phyloP scores from a whole-genome alignment of 2,888 invertebrate species.

The Hololepta plana region DNA sequence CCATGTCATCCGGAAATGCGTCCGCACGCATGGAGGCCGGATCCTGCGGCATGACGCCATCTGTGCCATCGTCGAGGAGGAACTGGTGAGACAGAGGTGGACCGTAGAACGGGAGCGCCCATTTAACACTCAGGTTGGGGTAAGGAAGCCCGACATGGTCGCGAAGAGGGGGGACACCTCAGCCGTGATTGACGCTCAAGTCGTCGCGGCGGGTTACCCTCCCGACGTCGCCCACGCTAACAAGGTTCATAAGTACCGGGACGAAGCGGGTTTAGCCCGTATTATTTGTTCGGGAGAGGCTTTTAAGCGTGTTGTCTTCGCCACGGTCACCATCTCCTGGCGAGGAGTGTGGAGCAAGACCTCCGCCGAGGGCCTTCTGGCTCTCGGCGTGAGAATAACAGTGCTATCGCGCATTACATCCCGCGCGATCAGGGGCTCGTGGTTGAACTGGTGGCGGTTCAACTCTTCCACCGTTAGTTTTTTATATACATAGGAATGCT shows the following conservation, averaged over 20 bases:
- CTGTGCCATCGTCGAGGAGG: conserved; percentile 10
- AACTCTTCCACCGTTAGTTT: too few relatives aligned
- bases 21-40: conserved; percentile 19
- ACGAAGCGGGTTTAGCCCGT: too few relatives aligned
- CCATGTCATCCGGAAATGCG: conserved; percentile 18
- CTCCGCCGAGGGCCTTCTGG: not conserved
- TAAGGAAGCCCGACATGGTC: conserved; percentile 18
- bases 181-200: conserved; percentile 18
- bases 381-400: too few relatives aligned
- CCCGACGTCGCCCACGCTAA: too few relatives aligned
- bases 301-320: not conserved
- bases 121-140: conserved; percentile 12
- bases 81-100: conserved; percentile 14
- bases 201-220: conserved; percentile 16
- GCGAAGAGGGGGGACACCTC: conserved; percentile 12
- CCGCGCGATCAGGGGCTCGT: too few relatives aligned
- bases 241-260: not conserved
- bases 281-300: too few relatives aligned
- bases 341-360: not conserved
- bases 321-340: not conserved
- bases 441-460: too few relatives aligned
- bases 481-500: too few relatives aligned
- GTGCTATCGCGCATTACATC: too few relatives aligned
- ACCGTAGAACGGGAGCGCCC: conserved; percentile 13
- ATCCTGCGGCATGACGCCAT: conserved; percentile 18